Conservation (phyloP, 2,888 invertebrate species). For the Drosophila kuntzei region DNA sequence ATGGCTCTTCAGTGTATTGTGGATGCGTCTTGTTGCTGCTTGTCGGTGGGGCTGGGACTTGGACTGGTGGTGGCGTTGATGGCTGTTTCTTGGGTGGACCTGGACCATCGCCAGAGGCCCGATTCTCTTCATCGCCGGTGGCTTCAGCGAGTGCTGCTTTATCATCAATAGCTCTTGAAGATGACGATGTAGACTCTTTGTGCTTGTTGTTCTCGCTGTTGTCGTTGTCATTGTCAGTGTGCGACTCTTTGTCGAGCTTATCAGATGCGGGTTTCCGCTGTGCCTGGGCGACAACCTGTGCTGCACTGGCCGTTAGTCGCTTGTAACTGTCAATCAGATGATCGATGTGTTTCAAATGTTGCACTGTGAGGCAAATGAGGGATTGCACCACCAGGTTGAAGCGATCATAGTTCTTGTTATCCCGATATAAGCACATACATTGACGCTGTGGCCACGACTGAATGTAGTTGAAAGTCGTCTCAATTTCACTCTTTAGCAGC, state of each 20-base stretch:
- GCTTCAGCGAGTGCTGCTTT: constrained; percentile 31
- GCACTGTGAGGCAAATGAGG: constrained; percentile 92
- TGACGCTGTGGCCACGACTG: constrained; percentile 96
- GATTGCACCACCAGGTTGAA: constrained; percentile 95
- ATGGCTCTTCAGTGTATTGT: constrained; percentile 86
- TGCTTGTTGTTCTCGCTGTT: constrained; percentile 38
- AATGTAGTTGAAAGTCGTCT: constrained; percentile 93
- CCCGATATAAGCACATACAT: constrained; percentile 97
- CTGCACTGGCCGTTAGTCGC: constrained; percentile 79
- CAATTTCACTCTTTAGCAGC: constrained; percentile 92
- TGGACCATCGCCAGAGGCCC: constrained; percentile 66
- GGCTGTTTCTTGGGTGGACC: constrained; percentile 54
- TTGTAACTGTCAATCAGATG: constrained; percentile 86
- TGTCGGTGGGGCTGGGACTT: constrained; percentile 11
- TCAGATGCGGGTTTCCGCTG: constrained; percentile 40
- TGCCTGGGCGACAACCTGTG: constrained; percentile 70
- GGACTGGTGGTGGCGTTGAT: constrained; percentile 33
- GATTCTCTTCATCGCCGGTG: constrained; percentile 48
- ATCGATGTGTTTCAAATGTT: constrained; percentile 91
- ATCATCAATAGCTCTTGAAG: constrained; percentile 34
- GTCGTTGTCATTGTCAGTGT: constrained; percentile 41
- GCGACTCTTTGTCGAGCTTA: constrained; percentile 32
- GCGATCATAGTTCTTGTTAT: constrained; percentile 95
- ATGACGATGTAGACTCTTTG: constrained; percentile 48
- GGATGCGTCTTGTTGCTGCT: constrained; percentile 56